Base-by-base conservation (phyloP, 1,140 invertebrate species). In the Odontomachus brunneus region DNA sequence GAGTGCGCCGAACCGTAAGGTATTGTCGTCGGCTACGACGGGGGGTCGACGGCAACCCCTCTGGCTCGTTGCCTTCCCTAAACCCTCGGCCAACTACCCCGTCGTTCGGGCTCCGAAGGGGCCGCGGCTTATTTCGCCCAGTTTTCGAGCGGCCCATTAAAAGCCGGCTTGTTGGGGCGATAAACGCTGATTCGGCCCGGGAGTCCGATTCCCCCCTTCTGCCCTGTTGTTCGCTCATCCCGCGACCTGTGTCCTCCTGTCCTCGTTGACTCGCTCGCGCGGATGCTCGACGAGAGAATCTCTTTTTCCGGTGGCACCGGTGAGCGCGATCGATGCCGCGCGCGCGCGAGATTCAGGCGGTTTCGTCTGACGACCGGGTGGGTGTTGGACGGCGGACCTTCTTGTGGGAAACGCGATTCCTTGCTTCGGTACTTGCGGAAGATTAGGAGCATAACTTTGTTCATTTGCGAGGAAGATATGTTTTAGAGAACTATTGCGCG, bases 131-230 rank as follows among this genome's bases (percentile, higher is more conserved):
- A 93, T 93, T 92, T 92, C 91, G 90, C 92, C 87, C 90, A 90
- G 92, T 92, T 93, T 92, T 92, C 91, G 88, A 92, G 92, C 91
- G 91, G 91, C 90, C 92, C 87, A 92, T 92, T 93, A 92, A 92
- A 92, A 91, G 89, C 88, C 86, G 86, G 89, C 91, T 92, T 90
- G 91, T 90, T 89, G 91, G 90, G 89, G 89, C 90, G 91, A 92
- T 93, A 92, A 93, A 92, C 92, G 90, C 91, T 92, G 92, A 93
- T 92, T 92, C 90, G 91, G 86, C 67, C 91, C 90, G 90, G 85
- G 66, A 74, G 67, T 48, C 51, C 59, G 82, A 81, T 74, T 78
- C 59, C 44, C 83, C 60, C 62, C 83, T 76, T 75, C 83, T 26
- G 48, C 26, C 71, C 60, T 19, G 53, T 75, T 80, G 72, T 71